Conservation (phyloP, 2,888 invertebrate genomes). For the Drosophila vallismaia region DNA sequence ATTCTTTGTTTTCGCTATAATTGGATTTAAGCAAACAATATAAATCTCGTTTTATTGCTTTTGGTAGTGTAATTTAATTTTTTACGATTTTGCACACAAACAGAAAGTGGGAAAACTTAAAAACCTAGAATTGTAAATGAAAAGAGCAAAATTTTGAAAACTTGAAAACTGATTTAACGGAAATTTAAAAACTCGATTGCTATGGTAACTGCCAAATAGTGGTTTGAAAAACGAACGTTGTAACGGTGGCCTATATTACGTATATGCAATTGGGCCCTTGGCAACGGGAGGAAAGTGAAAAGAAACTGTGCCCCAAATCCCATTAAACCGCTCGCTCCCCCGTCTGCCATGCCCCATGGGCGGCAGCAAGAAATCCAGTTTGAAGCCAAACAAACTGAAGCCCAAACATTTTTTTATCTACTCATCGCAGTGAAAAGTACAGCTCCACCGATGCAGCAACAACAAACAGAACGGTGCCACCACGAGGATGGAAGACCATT, state of each 20-base stretch:
- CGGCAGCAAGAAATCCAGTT: slow-evolving; percentile 65
- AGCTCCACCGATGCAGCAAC: slow-evolving; percentile 65
- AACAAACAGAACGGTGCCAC: slow-evolving; percentile 40
- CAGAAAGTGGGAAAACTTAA: slow-evolving; percentile 36
- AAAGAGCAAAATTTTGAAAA: slow-evolving; percentile 4
- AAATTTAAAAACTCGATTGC: slow-evolving; percentile 17
- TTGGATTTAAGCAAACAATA: slow-evolving; percentile 76
- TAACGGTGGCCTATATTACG: slow-evolving; percentile 46
- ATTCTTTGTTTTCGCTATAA: slow-evolving; percentile 61
- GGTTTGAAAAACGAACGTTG: slow-evolving; percentile 10
- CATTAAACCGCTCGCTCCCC: slow-evolving; percentile 38
- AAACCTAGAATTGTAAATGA: slow-evolving; percentile 8
- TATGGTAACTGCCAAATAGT: slow-evolving; percentile 4
- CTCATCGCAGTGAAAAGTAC: slow-evolving; percentile 66
- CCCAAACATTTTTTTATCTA: slow-evolving; percentile 67
- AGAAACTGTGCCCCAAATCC: slow-evolving; percentile 48
- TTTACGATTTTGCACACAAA: slow-evolving; percentile 81
- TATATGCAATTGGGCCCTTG: slow-evolving; percentile 41
- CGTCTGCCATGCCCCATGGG: slow-evolving; percentile 26
- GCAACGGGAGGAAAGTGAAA: slow-evolving; percentile 67
- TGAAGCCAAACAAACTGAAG: slow-evolving; percentile 66
- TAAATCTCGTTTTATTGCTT: slow-evolving; percentile 70
- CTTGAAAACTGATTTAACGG: slow-evolving; percentile 24
- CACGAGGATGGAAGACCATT: slow-evolving; percentile 18
- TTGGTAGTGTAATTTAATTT: slow-evolving; percentile 75